Percentiles rank a stretch among this genome's conserved stretches.
These are phyloP conservation scores for Drosophila lini DNA, from an alignment of 1,140 invertebrate species.

Conservation along the genomic window DNA sequence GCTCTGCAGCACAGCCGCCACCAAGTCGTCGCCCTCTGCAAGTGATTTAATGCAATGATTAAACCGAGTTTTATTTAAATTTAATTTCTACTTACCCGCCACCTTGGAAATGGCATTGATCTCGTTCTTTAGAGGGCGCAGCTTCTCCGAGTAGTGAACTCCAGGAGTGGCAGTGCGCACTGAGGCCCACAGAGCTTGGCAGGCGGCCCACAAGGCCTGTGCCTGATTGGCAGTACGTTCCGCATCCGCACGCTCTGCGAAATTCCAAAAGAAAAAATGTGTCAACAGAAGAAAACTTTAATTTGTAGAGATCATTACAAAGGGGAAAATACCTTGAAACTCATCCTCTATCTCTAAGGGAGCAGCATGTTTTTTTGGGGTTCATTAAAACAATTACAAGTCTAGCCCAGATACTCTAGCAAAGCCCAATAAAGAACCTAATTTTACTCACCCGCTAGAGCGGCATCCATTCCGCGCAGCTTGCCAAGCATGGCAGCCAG, in stretches of 20 bases:
- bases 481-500: conserved; percentile 92
- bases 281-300: not conserved
- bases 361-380: conserved; percentile 54
- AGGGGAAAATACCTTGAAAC: conserved; percentile 71
- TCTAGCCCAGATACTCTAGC: conserved; percentile 28
- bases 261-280: not conserved
- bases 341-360: conserved; percentile 81
- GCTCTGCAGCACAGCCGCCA: conserved; percentile 89
- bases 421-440: not conserved
- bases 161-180: conserved; percentile 88
- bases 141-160: conserved; percentile 85
- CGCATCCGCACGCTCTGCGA: conserved; percentile 89
- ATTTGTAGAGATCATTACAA: not conserved
- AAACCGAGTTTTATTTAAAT: not conserved
- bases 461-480: conserved; percentile 94
- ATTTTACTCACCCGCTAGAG: conserved; percentile 90
- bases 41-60: not conserved
- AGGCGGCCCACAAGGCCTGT: conserved; percentile 96
- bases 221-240: conserved; percentile 92
- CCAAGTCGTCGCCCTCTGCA: conserved; percentile 88
- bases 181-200: conserved; percentile 92
- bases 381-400: conserved; percentile 17
- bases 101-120: conserved; percentile 89
- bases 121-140: conserved; percentile 91
- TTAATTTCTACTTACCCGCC: conserved; percentile 86